Evolutionary conservation across 1,140 invertebrate species (phyloP).

Genomic region (Hyposmocoma kahamanoa): DNA sequence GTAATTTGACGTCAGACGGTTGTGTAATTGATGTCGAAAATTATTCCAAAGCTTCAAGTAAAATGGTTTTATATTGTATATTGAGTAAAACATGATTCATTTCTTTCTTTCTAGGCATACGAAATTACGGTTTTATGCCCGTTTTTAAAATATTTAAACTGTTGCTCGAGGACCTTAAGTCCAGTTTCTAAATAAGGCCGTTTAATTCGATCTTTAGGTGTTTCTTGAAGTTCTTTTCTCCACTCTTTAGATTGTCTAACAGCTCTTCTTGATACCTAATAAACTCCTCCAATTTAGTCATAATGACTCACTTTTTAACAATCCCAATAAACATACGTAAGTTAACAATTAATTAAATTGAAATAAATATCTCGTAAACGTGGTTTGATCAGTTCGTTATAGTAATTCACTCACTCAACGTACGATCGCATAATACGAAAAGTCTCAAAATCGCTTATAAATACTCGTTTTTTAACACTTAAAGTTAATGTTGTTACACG

Average conservation of each 20-base stretch:
- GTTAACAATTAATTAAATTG: no score
- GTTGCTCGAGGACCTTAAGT: neutral
- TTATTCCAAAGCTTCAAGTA: neutral
- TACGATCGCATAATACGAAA: no score
- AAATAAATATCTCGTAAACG: no score
- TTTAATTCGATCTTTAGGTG: conserved; percentile 4
- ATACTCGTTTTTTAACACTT: no score
- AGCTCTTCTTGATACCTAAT: conserved; percentile 1
- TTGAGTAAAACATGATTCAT: neutral
- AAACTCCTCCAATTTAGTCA: neutral
- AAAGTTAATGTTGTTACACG: no score
- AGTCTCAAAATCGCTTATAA: no score
- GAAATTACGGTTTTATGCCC: neutral
- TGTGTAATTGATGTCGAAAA: neutral
- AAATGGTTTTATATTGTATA: neutral
- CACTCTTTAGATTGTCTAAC: neutral
- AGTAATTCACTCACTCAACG: no score
- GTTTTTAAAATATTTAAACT: neutral
- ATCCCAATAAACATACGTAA: no score
- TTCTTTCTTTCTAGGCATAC: neutral
- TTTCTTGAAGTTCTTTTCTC: conserved; percentile 1
- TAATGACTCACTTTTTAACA: no score
- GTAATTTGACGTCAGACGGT: neutral
- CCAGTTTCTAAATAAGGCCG: conserved; percentile 5
- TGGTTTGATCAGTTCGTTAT: no score